Evolutionary conservation across 2,113 vertebrate species (phyloP).

Genomic region (Pardalotus punctatus): DNA sequence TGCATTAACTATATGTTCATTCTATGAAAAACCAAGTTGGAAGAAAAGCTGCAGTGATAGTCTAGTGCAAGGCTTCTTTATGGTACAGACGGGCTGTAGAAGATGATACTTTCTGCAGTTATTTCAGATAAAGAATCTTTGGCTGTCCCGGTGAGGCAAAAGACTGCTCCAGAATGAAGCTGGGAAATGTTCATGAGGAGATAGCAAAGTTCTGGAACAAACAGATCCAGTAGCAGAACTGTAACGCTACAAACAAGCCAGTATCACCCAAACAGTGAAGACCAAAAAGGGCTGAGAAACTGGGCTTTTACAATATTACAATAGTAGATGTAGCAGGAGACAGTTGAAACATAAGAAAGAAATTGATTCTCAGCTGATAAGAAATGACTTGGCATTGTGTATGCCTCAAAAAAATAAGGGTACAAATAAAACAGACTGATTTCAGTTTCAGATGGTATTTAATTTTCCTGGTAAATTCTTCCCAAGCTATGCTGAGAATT

Average conservation of each 20-base stretch:
- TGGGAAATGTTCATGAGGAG: background rate
- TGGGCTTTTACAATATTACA: background rate
- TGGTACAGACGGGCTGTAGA: background rate
- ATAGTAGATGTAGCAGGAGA: background rate
- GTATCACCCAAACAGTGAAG: background rate
- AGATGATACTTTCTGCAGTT: background rate
- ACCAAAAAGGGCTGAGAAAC: background rate
- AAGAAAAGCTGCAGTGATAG: background rate
- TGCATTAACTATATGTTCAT: background rate
- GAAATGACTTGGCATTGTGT: background rate
- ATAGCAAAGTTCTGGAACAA: background rate
- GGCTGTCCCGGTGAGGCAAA: background rate
- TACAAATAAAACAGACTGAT: background rate
- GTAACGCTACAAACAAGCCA: background rate
- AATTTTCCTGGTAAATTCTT: background rate
- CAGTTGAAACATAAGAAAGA: background rate
- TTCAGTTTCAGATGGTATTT: background rate
- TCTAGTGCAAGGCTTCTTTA: background rate
- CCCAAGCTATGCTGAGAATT: background rate
- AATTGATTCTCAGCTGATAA: background rate
- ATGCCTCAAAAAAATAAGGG: background rate
- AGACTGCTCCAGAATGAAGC: background rate
- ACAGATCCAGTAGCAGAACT: background rate
- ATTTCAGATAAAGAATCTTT: background rate
- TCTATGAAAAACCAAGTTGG: background rate